Percentiles rank a stretch among this genome's conserved stretches.
These are phyloP conservation scores for Lonchura striata DNA, from an alignment of 2,113 vertebrate species.

Conservation along the genomic window DNA sequence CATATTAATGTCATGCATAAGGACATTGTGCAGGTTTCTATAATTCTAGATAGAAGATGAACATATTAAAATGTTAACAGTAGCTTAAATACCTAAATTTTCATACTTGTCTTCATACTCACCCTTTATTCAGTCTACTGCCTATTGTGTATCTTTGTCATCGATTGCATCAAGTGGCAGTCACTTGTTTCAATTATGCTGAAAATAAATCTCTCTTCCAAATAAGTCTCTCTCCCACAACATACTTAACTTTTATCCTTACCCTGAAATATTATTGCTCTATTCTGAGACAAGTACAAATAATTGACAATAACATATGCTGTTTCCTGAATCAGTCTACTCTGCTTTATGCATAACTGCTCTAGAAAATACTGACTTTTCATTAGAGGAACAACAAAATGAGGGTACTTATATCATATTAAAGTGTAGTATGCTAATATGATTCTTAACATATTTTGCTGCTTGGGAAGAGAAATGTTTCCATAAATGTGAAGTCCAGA, in stretches of 20 bases:
- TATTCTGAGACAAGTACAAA: slow-evolving; percentile 7
- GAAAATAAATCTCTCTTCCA: slow-evolving; percentile 9
- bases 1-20: background rate
- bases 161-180: background rate
- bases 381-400: background rate
- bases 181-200: background rate
- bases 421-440: background rate
- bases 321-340: background rate
- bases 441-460: background rate
- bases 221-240: background rate
- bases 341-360: background rate
- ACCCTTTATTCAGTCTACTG: background rate
- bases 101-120: background rate
- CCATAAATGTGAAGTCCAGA: background rate
- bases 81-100: background rate
- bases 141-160: background rate
- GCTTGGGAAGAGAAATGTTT: background rate
- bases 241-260: background rate
- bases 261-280: background rate
- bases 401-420: background rate
- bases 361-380: slow-evolving; percentile 20
- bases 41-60: background rate
- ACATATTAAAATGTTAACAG: background rate
- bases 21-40: background rate
- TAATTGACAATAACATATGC: background rate